phyloP scores from a whole-genome alignment of 37 sponge, comb jelly and placozoan genomes.

The Mnemiopsis leidyi region DNA sequence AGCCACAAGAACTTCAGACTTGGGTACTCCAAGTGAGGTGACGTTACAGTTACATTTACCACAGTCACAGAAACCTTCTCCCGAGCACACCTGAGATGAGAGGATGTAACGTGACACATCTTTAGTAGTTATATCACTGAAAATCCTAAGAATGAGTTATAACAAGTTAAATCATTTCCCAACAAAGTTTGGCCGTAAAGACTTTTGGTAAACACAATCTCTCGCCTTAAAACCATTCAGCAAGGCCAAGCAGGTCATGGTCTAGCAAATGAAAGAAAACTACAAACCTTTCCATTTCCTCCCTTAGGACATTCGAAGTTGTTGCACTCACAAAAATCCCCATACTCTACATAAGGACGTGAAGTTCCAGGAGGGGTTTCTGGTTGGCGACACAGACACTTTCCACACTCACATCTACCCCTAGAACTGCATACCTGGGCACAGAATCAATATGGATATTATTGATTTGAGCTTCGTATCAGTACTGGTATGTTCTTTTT shows the following conservation, averaged over 20 bases:
- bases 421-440: background rate
- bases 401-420: conserved; percentile 20
- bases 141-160: too few relatives aligned
- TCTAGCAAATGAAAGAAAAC: too few relatives aligned
- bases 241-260: too few relatives aligned
- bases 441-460: background rate
- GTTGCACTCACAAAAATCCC: conserved; percentile 4
- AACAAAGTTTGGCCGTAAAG: too few relatives aligned
- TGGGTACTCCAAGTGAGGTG: background rate
- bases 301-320: conserved; percentile 14
- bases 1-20: background rate
- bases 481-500: too few relatives aligned
- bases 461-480: background rate
- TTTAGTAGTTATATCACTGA: too few relatives aligned
- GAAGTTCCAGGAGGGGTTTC: background rate
- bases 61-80: conserved; percentile 26
- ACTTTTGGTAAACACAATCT: too few relatives aligned
- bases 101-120: too few relatives aligned
- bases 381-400: background rate
- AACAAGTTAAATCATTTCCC: too few relatives aligned
- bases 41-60: conserved; percentile 23
- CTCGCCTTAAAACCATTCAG: too few relatives aligned
- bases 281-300: background rate
- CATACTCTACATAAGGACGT: conserved; percentile 5
- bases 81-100: conserved; percentile 13